A percentile compares a stretch with the other conserved stretches of the same genome.
phyloP scores from a whole-genome alignment of 2,888 invertebrate genomes.

The Philopedon plagiatum region DNA sequence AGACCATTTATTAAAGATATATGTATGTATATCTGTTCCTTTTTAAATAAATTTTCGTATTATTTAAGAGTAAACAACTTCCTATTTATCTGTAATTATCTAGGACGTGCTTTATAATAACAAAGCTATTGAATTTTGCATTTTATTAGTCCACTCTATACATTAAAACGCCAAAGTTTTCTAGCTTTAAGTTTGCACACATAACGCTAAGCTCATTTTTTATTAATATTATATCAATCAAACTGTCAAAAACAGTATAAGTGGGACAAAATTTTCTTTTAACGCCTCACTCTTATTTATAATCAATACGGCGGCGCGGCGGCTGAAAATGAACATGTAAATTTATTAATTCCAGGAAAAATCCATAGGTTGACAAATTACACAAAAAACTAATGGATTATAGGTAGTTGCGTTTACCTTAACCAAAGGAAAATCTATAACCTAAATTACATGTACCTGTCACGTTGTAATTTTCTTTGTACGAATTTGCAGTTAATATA shows the following conservation, averaged over 20 bases:
- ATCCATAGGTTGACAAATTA: slow-evolving; percentile 1
- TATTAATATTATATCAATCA: slow-evolving; percentile 18
- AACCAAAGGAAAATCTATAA: background rate
- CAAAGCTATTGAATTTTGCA: background rate
- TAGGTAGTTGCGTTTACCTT: background rate
- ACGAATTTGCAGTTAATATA: background rate
- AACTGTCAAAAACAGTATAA: slow-evolving; percentile 26
- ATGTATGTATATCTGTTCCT: too few species aligned
- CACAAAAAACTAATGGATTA: background rate
- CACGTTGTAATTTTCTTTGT: background rate
- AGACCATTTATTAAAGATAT: too few species aligned
- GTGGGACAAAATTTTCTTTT: slow-evolving; percentile 22
- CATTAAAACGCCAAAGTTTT: slow-evolving; percentile 6
- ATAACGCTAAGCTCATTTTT: background rate
- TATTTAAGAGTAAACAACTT: too few species aligned
- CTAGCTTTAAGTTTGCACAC: background rate
- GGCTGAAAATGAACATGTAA: slow-evolving; percentile 4
- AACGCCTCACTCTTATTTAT: slow-evolving; percentile 22
- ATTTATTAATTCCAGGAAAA: slow-evolving; percentile 3
- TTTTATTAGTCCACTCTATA: background rate
- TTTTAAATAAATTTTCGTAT: too few species aligned
- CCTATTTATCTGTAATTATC: too few species aligned
- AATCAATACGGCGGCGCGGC: slow-evolving; percentile 11
- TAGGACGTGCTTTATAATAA: background rate
- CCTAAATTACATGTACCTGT: background rate